Base-by-base conservation (phyloP, 2,113 vertebrate species). In the Rhea americana region DNA sequence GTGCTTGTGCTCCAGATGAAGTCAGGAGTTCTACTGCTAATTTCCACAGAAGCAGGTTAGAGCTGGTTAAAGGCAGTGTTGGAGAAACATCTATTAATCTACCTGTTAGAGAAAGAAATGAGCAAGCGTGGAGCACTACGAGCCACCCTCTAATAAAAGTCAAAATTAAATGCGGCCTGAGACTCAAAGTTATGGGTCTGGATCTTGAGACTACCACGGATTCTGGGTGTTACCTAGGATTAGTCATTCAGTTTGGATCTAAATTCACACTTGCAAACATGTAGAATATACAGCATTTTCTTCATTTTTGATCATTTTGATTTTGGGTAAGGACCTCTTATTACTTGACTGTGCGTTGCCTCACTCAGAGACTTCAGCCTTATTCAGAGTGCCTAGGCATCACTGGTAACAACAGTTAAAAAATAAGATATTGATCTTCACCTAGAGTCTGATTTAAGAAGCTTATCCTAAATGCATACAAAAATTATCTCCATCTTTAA, bases 71-170 rank as follows among this genome's bases (percentile, higher is more conserved):
- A 61, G 77, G 53, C 22, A 30, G 9, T 6, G 28, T 2, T 50
- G 67, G 59, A 73, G 48, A 59, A 87, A 70, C 30, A 62, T 14
- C 1, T 4, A 32, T n/a, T 39, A 3, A 65, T 81, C 51, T 37
- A 5, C 35, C n/a, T 66, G 51, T 5, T 35, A 32, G 72, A 85
- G 45, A 84, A 73, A 67, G 39, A 58, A 89, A 82, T 2, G 30
- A 70, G 24, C 67, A 76, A 39, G 16, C 0, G 0, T 0, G 1
- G 48, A 76, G 24, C 7, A 10, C 32, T 72, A 13, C 6, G 5
- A 63, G 43, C 5, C 35, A 13, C 50, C 37, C n/a, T 30, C 35
- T 10, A 37, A 63, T 39, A 39, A 48, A 28, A 63, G n/a, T 15
- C 53, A 48, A 28, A 71, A 55, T 22, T 20, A 26, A 37, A n/a